Conservation (phyloP, 2,888 invertebrate species). For the Ditylenchus weischeri region DNA sequence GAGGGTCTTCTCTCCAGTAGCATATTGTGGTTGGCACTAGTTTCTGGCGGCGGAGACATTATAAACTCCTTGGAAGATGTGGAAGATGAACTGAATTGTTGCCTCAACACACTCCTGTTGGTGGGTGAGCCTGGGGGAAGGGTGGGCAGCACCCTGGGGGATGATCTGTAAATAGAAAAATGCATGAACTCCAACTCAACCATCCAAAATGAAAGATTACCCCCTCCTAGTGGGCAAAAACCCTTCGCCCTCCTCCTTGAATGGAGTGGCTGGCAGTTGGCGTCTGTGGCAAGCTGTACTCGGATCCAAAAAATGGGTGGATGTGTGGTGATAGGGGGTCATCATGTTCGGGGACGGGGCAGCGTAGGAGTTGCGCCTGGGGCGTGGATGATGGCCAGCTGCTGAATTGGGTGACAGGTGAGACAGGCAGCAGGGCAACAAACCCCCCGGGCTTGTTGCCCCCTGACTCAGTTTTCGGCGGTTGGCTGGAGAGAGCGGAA, state of each 20-base stretch:
- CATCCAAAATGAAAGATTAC: background rate
- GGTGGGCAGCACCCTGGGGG: constrained; percentile 9
- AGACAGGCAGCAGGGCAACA: constrained; percentile 1
- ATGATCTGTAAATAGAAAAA: background rate
- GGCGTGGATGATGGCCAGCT: background rate
- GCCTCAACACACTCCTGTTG: background rate
- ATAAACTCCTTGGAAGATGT: constrained; percentile 1
- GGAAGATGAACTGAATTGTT: background rate
- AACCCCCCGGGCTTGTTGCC: too few relatives aligned
- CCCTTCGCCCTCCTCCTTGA: too few relatives aligned
- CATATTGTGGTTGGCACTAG: background rate
- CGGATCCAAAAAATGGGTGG: constrained; percentile 2
- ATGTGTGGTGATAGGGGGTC: background rate
- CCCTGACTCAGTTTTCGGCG: constrained; percentile 8
- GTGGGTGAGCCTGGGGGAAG: background rate
- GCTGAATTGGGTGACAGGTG: constrained; percentile 8
- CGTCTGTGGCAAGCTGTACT: constrained; percentile 8
- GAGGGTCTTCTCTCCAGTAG: background rate
- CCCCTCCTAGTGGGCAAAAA: background rate
- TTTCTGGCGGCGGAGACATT: background rate
- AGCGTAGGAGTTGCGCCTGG: constrained; percentile 5
- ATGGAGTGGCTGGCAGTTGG: constrained; percentile 5
- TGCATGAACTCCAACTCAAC: too few relatives aligned
- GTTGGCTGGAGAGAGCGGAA: background rate
- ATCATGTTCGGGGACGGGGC: constrained; percentile 4